Percentiles rank a stretch among this genome's conserved stretches.
These are phyloP conservation scores for Daboia siamensis DNA, from an alignment of 2,113 vertebrate genomes.

Conservation along the genomic window DNA sequence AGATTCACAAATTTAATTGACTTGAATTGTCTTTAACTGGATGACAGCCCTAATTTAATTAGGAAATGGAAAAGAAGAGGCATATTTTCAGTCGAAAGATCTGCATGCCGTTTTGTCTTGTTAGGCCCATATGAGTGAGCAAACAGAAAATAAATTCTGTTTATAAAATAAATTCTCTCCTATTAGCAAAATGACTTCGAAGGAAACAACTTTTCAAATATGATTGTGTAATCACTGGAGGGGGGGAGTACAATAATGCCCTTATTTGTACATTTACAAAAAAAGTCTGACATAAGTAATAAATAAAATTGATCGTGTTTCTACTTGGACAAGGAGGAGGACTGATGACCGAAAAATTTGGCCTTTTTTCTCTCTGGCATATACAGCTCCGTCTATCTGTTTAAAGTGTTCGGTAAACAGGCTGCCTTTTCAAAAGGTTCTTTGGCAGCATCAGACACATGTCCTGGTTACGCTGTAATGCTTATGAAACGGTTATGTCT, in stretches of 20 bases:
- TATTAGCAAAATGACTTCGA: background rate
- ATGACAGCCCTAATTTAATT: background rate
- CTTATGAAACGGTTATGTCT: background rate
- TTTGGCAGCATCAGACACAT: background rate
- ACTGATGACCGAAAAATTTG: background rate
- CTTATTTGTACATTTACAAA: background rate
- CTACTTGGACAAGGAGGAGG: background rate
- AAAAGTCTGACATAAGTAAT: background rate
- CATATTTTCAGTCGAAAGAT: background rate
- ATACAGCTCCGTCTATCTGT: background rate
- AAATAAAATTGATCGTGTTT: fast-evolving
- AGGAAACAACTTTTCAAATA: fast-evolving
- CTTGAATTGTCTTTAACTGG: background rate
- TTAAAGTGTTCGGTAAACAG: slow-evolving; percentile 21
- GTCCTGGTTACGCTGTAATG: background rate
- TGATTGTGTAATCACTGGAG: background rate
- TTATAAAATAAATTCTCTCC: background rate
- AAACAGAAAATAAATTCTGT: background rate
- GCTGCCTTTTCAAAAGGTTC: background rate
- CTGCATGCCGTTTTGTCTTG: background rate
- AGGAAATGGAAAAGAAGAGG: background rate
- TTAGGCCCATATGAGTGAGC: background rate
- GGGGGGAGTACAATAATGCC: fast-evolving
- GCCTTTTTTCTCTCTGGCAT: background rate
- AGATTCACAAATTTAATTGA: background rate